Evolutionary conservation across 2,113 vertebrate species (phyloP), one percentile per base, ranked within the genome.

Genomic region (Forbesichthys papilliferus): DNA sequence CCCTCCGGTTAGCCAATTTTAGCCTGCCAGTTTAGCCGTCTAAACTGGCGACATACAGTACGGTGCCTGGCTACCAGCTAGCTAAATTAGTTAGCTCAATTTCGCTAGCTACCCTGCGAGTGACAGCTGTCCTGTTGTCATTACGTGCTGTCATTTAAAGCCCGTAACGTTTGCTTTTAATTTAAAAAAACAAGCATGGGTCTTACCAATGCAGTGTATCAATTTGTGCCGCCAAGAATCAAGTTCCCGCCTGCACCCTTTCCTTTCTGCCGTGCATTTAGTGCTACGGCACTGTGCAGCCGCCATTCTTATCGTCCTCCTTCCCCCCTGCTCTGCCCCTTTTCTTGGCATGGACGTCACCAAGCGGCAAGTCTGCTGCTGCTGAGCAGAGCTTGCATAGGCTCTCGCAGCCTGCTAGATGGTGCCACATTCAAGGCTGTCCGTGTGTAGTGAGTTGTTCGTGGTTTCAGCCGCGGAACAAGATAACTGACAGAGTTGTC

Each of bases 161-260:
- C 63, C 20, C 13, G 9, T 53, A 11, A 11, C 46, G 60, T 60
- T 18, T 11, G 60, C 61, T 36, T 51, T 4, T 18, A 61, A 13
- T 11, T 7, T 70, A 9, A 47, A 42, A 69, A 71, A 59, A 4
- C 66, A 68, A 36, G 61, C 6, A 47, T 54, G 14, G 16, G 10
- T 79, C 96, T 95, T 95, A 97, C 96, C 96, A 87, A 98, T 94
- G 92, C 95, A 97, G 92, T 96, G 96, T 86, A 97, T 95, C 84
- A 98, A 87, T 91, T 94, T 96, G 89, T 97, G 93, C 87, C 97
- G 94, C 97, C 97, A 98, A 49, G 95, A 96, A 89, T 98, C 97
- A 87, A 98, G 96, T 93, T 98, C 96, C 92, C 96, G 95, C 93
- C 96, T 95, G 94, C 96, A 96, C 85, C 96, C 95, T 89, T 93